Base-by-base conservation (phyloP, 2,113 vertebrate genomes). In the Tupaia tana region DNA sequence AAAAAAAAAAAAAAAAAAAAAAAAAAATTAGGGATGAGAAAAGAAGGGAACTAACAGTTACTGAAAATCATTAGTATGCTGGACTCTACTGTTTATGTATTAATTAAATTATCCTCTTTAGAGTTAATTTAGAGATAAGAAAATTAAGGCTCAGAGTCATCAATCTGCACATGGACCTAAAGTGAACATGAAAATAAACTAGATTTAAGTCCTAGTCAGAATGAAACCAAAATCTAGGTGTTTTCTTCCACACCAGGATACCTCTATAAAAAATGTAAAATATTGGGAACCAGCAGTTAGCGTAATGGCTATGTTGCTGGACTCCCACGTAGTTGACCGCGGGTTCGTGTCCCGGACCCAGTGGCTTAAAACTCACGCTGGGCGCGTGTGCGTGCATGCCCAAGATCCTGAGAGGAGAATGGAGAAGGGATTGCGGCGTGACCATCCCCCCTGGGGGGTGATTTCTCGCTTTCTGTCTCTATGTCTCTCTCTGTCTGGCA, bases 191-290 rank as follows among this genome's bases (percentile, higher is more conserved):
- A 88, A 16, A n/a, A 86, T 29, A 52, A 84, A 69, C 29, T 58
- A 82, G 24, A 87, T 56, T 61, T 83, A 20, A 94, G 83, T 80
- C 34, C 61, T 94, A 52, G 9, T 58, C 54, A 94, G n/a, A 69
- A 1, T 20, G 59, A 71, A 90, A 92, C 24, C 9, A 92, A 86
- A 80, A 19, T 85, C n/a, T 43, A 9, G n/a, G 29, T 84, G 9
- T 73, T 94, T 84, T 84, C 67, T 16, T 66, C 24, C 6, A 86
- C 7, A 75, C 3, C 10, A 82, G 43, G 24, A 22, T 95, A 80
- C 19, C 20, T 82, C 18, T 43, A 78, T 20, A 34, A 82, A 73
- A 86, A 95, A 0, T 66, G 19, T 31, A 80, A 91, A 87, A 61
- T 20, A 94, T 71, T 14, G 82, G 34, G 43, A n/a, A n/a, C n/a